Evolutionary conservation across 2,113 vertebrate species (phyloP).

Genomic region (Dendrocopos noguchii): DNA sequence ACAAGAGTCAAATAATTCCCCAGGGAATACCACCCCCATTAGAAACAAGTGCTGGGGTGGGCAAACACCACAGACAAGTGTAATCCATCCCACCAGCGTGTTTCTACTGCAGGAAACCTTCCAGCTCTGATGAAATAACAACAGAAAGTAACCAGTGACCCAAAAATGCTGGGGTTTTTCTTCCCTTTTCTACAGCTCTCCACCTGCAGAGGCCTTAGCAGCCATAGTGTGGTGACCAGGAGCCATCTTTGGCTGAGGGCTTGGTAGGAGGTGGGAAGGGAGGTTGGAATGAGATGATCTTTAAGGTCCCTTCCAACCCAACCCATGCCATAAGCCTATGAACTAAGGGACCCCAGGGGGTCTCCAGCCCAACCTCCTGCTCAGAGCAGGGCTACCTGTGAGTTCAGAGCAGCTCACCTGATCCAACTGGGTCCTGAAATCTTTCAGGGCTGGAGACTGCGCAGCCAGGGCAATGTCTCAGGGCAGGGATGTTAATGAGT

Average conservation of each 20-base stretch:
- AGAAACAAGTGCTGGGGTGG: not conserved
- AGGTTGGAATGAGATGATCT: too few species aligned
- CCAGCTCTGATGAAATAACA: not conserved
- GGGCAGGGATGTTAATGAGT: not conserved
- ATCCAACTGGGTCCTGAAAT: not conserved
- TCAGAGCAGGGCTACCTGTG: not conserved
- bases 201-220: not conserved
- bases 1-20: not conserved
- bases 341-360: not conserved
- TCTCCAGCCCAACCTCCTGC: not conserved
- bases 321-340: too few species aligned
- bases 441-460: not conserved
- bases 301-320: too few species aligned
- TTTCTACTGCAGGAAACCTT: not conserved
- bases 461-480: not conserved
- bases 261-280: not conserved
- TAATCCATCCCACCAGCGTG: not conserved
- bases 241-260: fast-evolving
- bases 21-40: not conserved
- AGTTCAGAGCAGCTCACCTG: not conserved
- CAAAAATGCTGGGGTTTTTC: not conserved
- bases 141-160: not conserved
- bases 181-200: not conserved
- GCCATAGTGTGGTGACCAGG: fast-evolving
- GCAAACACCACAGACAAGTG: conserved; percentile 19